These are phyloP conservation scores for Eonycteris spelaea DNA, from an alignment of 2,113 vertebrate genomes.

Conservation along the genomic window DNA sequence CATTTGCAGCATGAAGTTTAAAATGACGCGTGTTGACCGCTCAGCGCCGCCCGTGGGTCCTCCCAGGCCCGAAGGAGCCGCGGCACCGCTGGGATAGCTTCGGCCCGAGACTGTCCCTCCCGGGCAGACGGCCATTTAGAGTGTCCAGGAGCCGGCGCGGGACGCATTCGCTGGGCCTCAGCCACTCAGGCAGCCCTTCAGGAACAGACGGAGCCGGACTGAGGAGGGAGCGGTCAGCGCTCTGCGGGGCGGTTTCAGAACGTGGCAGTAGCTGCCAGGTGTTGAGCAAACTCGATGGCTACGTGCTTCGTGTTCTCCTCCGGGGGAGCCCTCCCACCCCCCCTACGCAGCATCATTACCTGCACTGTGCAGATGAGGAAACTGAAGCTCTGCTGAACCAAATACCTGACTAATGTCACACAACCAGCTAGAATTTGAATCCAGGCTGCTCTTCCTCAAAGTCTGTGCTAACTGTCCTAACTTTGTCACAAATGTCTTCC, in stretches of 20 bases:
- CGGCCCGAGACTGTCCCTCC: not conserved
- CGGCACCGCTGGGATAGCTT: not conserved
- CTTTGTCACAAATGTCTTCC: not conserved
- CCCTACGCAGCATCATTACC: not conserved
- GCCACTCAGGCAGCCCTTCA: not conserved
- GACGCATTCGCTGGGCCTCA: not conserved
- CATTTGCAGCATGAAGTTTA: not conserved
- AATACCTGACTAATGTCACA: not conserved
- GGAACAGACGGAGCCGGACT: not conserved
- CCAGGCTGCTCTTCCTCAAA: not conserved
- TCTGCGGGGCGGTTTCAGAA: not conserved
- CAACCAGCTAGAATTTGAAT: not conserved
- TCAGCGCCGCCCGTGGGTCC: not conserved
- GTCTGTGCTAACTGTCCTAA: rapidly evolving
- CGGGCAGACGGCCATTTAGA: not conserved
- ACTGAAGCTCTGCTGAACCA: not conserved
- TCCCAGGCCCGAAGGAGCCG: too few relatives aligned
- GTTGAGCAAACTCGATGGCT: rapidly evolving
- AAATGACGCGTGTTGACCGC: not conserved
- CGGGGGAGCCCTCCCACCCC: not conserved
- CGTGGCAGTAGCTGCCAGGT: not conserved
- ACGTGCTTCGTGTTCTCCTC: not conserved
- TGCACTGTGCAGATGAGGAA: not conserved
- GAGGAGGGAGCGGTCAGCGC: not conserved
- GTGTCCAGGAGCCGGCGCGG: not conserved